These are phyloP conservation scores for Lasioglossum figueresi DNA, from an alignment of 2,888 invertebrate species.

Conservation along the genomic window DNA sequence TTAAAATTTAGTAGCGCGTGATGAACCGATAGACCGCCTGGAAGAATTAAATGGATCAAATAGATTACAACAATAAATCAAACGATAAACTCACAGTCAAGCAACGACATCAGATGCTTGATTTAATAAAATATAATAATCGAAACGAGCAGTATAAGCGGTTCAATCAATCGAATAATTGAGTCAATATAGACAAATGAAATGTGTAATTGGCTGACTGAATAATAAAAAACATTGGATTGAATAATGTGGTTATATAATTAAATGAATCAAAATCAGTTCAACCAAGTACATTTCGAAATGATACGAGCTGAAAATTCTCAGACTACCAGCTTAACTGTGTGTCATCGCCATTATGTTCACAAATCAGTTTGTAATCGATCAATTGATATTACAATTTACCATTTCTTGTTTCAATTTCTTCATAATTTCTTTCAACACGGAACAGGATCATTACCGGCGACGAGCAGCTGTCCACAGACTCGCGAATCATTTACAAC, in stretches of 20 bases:
- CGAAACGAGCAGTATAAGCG: neutral
- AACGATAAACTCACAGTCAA: neutral
- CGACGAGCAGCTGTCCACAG: neutral
- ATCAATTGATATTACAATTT: neutral
- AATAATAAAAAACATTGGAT: neutral
- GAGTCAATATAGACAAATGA: neutral
- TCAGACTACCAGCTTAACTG: neutral
- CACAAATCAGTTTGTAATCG: neutral
- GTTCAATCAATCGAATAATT: neutral
- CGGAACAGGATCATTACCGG: neutral
- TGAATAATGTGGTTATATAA: neutral
- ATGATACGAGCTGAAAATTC: neutral
- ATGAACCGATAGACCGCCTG: neutral
- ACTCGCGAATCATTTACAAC: neutral
- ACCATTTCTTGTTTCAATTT: neutral
- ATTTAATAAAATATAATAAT: constrained; percentile 5
- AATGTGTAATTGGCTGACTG: neutral
- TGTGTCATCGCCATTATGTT: neutral
- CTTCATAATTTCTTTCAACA: neutral
- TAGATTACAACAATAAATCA: neutral
- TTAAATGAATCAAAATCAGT: neutral
- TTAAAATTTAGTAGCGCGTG: neutral
- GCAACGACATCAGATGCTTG: neutral
- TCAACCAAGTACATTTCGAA: neutral
- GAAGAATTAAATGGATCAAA: neutral